Base-by-base conservation (phyloP, 2,888 invertebrate species). In the Bhutanitis thaidina region DNA sequence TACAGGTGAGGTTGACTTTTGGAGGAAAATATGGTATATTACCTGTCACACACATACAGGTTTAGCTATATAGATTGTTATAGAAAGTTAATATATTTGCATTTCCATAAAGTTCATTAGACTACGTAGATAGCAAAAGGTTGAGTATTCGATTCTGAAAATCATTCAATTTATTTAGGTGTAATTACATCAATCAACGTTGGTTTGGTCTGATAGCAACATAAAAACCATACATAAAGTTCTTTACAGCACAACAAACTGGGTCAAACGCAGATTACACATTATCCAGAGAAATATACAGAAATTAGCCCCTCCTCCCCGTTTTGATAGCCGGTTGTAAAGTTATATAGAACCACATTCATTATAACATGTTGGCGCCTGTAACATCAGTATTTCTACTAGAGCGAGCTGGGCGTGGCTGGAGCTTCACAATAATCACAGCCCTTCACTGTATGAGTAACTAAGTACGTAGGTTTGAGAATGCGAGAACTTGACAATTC, bases 401-500 rank as follows among this genome's bases (percentile, higher is more conserved):
- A 37, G 45, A 40, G 14, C 12, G 43, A 16, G 32, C 30, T 30
- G 52, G 51, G 49, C 49, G 54, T 49, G 53, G 35, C 44, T 51
- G 35, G 15, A 38, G 20, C 49, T 25, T 52, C 36, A 49, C 40
- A 30, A 47, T 55, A 53, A 55, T 55, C 55, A 56, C 39, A 35
- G 34, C 25, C 43, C 7, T 45, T 35, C 9, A 39, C 50, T 13
- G 13, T 10, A 25, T 12, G 44, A 40, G 45, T 51, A 14, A 29
- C 29, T 25, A 30, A 45, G 35, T 45, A 35, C 51, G 35, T n/a
- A n/a, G n/a, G n/a, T 49, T 43, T 38, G 16, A 43, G 16, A 38
- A 37, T 13, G 9, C 48, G 43, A 41, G 13, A 49, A 43, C 43
- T 37, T 49, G 43, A 38, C 30, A 49, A 25, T 30, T 30, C 14